phyloP scores from a whole-genome alignment of 2,888 invertebrate species.

The Hirtodrosophila duncani region DNA sequence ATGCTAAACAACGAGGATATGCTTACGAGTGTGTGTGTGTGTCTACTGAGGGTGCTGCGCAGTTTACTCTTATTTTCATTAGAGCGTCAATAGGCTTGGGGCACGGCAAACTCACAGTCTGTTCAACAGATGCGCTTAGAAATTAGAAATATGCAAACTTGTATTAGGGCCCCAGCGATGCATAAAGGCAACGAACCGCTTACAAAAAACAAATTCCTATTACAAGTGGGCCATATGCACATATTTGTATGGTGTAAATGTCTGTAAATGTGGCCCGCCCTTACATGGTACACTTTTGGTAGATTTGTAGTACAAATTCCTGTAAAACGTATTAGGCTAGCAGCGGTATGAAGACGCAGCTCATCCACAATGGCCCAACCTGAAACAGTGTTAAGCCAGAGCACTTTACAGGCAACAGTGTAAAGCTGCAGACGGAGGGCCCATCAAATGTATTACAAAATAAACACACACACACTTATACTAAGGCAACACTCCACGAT shows the following conservation, averaged over 20 bases:
- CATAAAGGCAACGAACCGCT: constrained; percentile 26
- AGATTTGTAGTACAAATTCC: constrained; percentile 72
- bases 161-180: constrained; percentile 59
- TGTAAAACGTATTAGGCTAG: constrained; percentile 74
- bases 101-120: constrained; percentile 1
- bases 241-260: constrained; percentile 1
- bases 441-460: too few relatives aligned
- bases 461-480: too few relatives aligned
- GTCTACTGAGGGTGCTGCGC: constrained; percentile 23
- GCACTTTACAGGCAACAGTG: constrained; percentile 1
- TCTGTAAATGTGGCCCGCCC: constrained; percentile 55
- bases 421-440: too few relatives aligned
- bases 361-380: constrained; percentile 19
- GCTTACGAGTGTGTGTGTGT: constrained; percentile 36
- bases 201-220: constrained; percentile 22
- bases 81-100: too few relatives aligned
- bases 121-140: constrained; percentile 63
- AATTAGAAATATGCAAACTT: constrained; percentile 70
- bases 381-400: too few relatives aligned
- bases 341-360: constrained; percentile 48
- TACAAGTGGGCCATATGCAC: constrained; percentile 15
- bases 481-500: too few relatives aligned
- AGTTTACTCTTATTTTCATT: constrained; percentile 61
- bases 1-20: constrained; percentile 16
- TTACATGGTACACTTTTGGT: constrained; percentile 57